Base-by-base conservation (phyloP, 2,888 invertebrate species). In the Pantelozetes paolii region DNA sequence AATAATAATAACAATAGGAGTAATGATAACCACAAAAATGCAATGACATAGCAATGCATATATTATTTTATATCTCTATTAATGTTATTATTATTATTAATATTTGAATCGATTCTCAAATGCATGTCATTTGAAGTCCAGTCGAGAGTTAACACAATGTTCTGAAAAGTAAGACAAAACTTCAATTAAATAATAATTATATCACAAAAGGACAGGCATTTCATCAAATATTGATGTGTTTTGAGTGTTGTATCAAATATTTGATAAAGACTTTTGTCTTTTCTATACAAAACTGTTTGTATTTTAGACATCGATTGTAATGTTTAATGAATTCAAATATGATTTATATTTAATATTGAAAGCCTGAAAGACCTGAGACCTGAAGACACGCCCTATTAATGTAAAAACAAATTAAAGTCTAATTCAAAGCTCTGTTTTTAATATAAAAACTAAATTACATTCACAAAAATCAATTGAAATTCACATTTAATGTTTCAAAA, bases 381-480 rank as follows among this genome's bases (percentile, higher is more conserved):
- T n/a, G 9, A 64, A 36, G 64, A 64, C 64, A 9, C 64, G 40
- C 64, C 64, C 64, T 64, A 36, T 32, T 40, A 64, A 64, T 64
- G 64, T 36, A 6, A 20, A 64, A 32, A 50, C n/a, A n/a, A 50
- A n/a, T 50, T 50, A n/a, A 20, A 50, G n/a, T 45, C 45, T 45
- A 45, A 2, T 45, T 9, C 15, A 45, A n/a, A n/a, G n/a, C n/a
- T n/a, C n/a, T n/a, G n/a, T n/a, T n/a, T n/a, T n/a, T n/a, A n/a
- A n/a, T n/a, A n/a, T n/a, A n/a, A n/a, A n/a, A n/a, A n/a, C n/a
- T n/a, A n/a, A n/a, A n/a, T n/a, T n/a, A n/a, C n/a, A n/a, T n/a
- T n/a, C n/a, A n/a, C n/a, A n/a, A n/a, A n/a, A n/a, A n/a, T 40
- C 2, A 45, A 45, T 45, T 45, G 45, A 45, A 45, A 45, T 45